Base-by-base conservation (phyloP, 2,113 vertebrate genomes). In the Piprites chloris region DNA sequence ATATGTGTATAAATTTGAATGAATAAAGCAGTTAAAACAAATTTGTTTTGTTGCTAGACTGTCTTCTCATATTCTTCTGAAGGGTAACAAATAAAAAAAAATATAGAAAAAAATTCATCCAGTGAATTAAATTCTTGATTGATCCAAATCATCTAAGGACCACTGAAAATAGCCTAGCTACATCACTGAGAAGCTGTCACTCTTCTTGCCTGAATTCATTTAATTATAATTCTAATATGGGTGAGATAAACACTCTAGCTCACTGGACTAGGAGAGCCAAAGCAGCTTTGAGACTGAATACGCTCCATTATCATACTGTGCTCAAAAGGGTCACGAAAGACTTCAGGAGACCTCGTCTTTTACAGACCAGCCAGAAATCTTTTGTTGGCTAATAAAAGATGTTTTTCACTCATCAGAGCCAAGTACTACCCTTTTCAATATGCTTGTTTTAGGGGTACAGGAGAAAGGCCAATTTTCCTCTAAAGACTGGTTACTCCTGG, bases 321-420 rank as follows among this genome's bases (percentile, higher is more conserved):
- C 66, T 94, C 90, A 66, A 95, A 94, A 89, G 69, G 73, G 66
- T 92, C 69, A 85, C 1, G 8, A 87, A 94, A 89, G 73, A 93
- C 87, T 96, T 90, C 86, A 92, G 90, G 86, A 96, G 82, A 94
- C 74, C 56, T 33, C 0, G 27, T 78, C 79, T 89, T 86, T 94
- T 90, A 93, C 61, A 92, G 88, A 89, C 63, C 46, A 95, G 93
- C 86, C 92, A 94, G 88, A 87, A 95, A 82, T 68, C 86, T 93
- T 96, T 96, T 96, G 56, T 90, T 66, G 53, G 61, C 83, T 90
- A 85, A 97, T 81, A 96, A 96, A 96, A 95, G 85, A 92, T 13
- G 53, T 88, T 96, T 93, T 96, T 96, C 90, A 76, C 78, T 91
- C 72, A 67, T 83, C 72, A 77, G 75, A 94, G 95, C 94, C 93